These are phyloP conservation scores for Holothuria glaberrima DNA, from an alignment of 35 echinoderm and acorn worm genomes.

Conservation along the genomic window DNA sequence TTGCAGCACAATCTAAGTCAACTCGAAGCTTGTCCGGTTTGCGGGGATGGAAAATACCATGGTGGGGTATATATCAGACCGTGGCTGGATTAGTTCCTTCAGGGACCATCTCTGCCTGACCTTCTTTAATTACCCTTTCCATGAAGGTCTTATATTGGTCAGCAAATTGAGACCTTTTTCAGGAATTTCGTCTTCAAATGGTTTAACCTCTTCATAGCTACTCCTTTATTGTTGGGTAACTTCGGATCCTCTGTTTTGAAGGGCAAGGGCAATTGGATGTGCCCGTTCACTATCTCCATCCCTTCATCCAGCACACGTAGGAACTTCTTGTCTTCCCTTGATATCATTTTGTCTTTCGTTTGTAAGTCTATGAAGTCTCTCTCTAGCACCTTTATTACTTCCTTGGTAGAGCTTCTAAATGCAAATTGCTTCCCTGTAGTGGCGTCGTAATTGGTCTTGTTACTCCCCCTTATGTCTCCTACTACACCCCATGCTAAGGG, in stretches of 20 bases:
- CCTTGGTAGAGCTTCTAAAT: conserved; percentile 37
- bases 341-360: not conserved
- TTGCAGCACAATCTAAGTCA: conserved; percentile 67
- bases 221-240: conserved; percentile 60
- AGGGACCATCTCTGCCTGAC: conserved; percentile 26
- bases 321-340: conserved; percentile 48
- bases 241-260: conserved; percentile 46
- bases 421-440: conserved; percentile 43
- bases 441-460: not conserved
- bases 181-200: conserved; percentile 18
- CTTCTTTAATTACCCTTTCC: conserved; percentile 44
- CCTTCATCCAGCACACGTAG: conserved; percentile 31
- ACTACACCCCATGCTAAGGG: conserved; percentile 73
- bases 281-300: conserved; percentile 15
- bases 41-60: conserved; percentile 62
- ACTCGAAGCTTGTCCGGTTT: conserved; percentile 67
- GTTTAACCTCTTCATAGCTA: conserved; percentile 43
- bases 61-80: conserved; percentile 72
- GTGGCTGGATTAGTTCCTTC: conserved; percentile 18
- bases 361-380: conserved; percentile 6
- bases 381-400: conserved; percentile 26
- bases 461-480: not conserved
- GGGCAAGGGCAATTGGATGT: conserved; percentile 57
- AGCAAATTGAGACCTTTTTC: conserved; percentile 34
- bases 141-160: conserved; percentile 34